These are phyloP conservation scores for Psilopsiagon aymara DNA, from an alignment of 2,113 vertebrate genomes.

Conservation along the genomic window DNA sequence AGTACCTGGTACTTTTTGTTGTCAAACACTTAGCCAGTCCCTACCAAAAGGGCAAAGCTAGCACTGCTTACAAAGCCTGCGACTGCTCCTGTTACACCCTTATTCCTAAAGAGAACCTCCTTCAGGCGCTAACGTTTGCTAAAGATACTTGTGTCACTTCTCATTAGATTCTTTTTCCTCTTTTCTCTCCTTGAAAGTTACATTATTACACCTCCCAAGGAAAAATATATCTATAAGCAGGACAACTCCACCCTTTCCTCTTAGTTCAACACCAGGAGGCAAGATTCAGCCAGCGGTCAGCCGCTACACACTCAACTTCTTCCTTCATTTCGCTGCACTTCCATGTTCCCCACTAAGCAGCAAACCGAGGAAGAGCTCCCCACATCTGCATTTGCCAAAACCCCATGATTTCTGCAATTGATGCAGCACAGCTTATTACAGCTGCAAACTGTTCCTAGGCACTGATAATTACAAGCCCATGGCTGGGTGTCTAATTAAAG, in stretches of 20 bases:
- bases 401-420: not conserved
- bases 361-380: not conserved
- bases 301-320: not conserved
- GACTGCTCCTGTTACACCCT: not conserved
- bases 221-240: not conserved
- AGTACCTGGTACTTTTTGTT: not conserved
- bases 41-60: not conserved
- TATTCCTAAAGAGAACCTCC: not conserved
- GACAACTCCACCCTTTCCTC: slow-evolving; percentile 27
- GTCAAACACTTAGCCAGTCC: not conserved
- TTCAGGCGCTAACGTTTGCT: not conserved
- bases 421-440: not conserved
- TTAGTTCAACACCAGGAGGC: not conserved
- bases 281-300: not conserved
- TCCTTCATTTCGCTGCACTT: not conserved
- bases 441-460: not conserved
- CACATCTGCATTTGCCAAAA: not conserved
- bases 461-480: slow-evolving; percentile 27
- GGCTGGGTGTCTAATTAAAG: slow-evolving; percentile 42
- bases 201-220: not conserved
- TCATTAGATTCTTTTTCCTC: not conserved
- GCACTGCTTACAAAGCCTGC: not conserved
- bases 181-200: not conserved
- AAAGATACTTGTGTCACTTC: not conserved
- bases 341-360: not conserved